Evolutionary conservation across 2,888 invertebrate species (phyloP).

Genomic region (Synergus gifuensis): DNA sequence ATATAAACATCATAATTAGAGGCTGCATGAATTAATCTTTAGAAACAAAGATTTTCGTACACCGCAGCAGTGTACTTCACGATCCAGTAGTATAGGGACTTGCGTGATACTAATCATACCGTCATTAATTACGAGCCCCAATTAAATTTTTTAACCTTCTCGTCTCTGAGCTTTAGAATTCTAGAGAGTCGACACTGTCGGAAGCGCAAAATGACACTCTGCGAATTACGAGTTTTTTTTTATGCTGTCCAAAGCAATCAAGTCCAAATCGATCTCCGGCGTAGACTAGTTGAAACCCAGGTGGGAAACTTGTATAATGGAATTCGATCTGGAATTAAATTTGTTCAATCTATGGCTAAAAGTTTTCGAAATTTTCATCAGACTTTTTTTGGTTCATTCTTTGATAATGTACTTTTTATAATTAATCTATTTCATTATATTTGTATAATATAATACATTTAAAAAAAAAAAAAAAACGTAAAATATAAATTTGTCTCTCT

Average conservation of each 20-base stretch:
- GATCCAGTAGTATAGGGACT: neutral
- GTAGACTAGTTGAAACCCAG: conserved; percentile 29
- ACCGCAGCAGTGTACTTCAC: conserved; percentile 2
- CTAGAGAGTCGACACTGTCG: conserved; percentile 12
- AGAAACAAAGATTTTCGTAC: conserved; percentile 19
- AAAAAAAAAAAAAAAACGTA: no score
- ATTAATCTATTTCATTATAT: neutral
- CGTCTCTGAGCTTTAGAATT: conserved; percentile 14
- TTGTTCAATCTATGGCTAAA: conserved; percentile 4
- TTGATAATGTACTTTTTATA: neutral
- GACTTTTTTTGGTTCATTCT: neutral
- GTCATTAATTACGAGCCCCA: conserved; percentile 32
- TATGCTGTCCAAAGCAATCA: conserved; percentile 34
- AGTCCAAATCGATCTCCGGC: conserved; percentile 38
- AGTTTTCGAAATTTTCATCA: neutral
- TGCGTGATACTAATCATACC: conserved; percentile 24
- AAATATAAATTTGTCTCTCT: no score
- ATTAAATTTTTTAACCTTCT: conserved; percentile 35
- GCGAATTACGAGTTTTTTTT: conserved; percentile 30
- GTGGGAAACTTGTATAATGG: conserved; percentile 32
- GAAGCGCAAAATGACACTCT: conserved; percentile 29
- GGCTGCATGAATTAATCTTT: conserved; percentile 29
- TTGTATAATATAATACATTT: no score
- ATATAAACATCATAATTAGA: conserved; percentile 1
- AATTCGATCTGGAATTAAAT: conserved; percentile 27